Evolutionary conservation across 2,113 vertebrate species (phyloP), one percentile per base, ranked within the genome.

Genomic region (Diadophis punctatus): DNA sequence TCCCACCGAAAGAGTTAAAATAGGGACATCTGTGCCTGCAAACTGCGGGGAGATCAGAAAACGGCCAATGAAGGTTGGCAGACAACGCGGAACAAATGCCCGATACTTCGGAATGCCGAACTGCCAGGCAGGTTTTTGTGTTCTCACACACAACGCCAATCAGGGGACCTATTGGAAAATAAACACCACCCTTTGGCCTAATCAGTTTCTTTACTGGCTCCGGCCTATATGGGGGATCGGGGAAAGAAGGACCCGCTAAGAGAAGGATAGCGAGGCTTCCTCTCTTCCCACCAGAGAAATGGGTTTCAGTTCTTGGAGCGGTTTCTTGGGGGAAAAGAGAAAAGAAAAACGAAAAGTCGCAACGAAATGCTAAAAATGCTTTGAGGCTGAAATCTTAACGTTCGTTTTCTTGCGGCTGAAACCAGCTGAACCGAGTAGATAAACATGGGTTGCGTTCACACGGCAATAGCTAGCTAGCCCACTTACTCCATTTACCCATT

Each of bases 41-140:
- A 97, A 96, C 96, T 95, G 96, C 96, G 97, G 97, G 94, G 97
- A 96, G 95, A 94, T 94, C 96, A 92, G 88, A 96, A 34, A 96
- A 95, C 97, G 98, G 98, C 97, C 97, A 98, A 97, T 94, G 96
- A 96, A 95, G 97, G 94, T 96, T 98, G 97, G 98, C 98, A 98
- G 95, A 87, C 95, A 95, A 95, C 94, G 95, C 96, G 97, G 95
- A 95, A 97, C 97, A 98, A 97, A 98, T 98, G 98, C 97, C 95
- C 94, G 96, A 91, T 97, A 96, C 97, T 97, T 97, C 97, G 97
- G 97, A 97, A 97, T 97, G 97, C 96, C 95, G 96, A 96, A 92
- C 89, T 94, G 94, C 93, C 95, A 92, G 94, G 93, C 96, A 92
- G 92, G 53, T 34, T 49, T 80, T 25, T 6, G 53, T 23, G 68